Base-by-base conservation (phyloP, 2,888 invertebrate species). In the Trachelus stipa region DNA sequence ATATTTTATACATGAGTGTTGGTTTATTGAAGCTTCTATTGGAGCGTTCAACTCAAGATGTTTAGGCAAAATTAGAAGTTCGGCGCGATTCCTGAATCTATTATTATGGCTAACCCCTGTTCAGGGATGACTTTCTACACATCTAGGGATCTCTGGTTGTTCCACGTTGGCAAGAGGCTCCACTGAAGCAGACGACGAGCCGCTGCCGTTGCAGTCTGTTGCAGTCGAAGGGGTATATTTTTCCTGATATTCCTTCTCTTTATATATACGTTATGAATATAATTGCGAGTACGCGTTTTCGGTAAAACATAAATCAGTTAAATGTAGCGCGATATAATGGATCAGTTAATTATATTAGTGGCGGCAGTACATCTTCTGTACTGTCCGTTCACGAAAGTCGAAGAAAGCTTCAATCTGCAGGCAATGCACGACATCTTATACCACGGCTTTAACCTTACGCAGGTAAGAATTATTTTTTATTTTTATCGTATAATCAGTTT, bases 391-490 rank as follows among this genome's bases (percentile, higher is more conserved):
- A 99, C 98, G 6, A 99, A 99, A 95, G 99, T 99, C 76, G 99
- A 99, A 92, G 99, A 99, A 93, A 99, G 99, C 92, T 99, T 99
- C 92, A 99, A 99, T 93, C 93, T 99, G 79, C 99, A 99, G 93
- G 99, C 99, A 34, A 96, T 97, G 91, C 99, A 99, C 92, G 99
- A 99, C 92, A 94, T 99, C 88, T 93, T 99, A 74, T 98, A 97
- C 92, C 95, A 98, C 91, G 94, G 96, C 85, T 93, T 94, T 92
- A 97, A 98, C 93, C 93, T 98, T 85, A 93, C 95, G 79, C 93
- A 97, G 95, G 98, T 98, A 94, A 91, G 3, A 31, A 69, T 56
- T 23, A 23, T 68, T 33, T 78, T 78, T 11, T 12, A 69, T 73
- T 9, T 34, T 23, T 12, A n/a, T 23, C 33, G 33, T 0, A 69